phyloP scores from a whole-genome alignment of 2,888 invertebrate genomes.

The Amblyteles armatorius region DNA sequence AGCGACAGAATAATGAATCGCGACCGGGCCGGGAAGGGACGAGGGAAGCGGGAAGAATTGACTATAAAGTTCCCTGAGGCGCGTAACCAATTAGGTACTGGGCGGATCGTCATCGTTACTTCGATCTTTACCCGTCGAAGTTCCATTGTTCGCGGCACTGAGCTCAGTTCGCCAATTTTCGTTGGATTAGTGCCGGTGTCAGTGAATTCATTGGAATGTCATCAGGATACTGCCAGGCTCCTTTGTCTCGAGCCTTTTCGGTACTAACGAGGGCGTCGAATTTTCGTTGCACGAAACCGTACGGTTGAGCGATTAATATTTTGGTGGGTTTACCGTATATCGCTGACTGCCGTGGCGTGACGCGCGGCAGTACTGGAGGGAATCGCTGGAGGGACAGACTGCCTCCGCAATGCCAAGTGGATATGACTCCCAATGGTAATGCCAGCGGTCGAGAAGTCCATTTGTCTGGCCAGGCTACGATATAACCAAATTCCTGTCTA shows the following conservation, averaged over 20 bases:
- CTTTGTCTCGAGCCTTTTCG: neutral
- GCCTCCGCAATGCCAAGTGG: neutral
- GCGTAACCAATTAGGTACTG: neutral
- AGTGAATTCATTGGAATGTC: constrained; percentile 5
- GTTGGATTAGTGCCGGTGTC: neutral
- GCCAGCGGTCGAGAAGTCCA: constrained; percentile 24
- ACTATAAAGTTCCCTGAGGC: constrained; percentile 7
- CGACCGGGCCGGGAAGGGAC: neutral
- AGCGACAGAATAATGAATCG: constrained; percentile 10
- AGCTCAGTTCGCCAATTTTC: neutral
- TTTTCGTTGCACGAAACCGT: neutral
- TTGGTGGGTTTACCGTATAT: constrained; percentile 8
- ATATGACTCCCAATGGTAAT: constrained; percentile 46
- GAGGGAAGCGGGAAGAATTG: neutral
- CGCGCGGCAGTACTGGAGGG: neutral
- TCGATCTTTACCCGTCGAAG: neutral
- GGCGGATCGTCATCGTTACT: neutral
- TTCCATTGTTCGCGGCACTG: neutral
- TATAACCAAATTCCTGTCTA: constrained; percentile 14
- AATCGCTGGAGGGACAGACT: constrained; percentile 13
- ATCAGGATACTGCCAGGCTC: neutral
- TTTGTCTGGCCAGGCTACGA: constrained; percentile 19
- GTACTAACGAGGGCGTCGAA: neutral
- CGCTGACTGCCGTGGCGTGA: constrained; percentile 3
- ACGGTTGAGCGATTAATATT: constrained; percentile 33